phyloP scores from a whole-genome alignment of 2,888 invertebrate genomes.

The Epistrophe grossulariae region DNA sequence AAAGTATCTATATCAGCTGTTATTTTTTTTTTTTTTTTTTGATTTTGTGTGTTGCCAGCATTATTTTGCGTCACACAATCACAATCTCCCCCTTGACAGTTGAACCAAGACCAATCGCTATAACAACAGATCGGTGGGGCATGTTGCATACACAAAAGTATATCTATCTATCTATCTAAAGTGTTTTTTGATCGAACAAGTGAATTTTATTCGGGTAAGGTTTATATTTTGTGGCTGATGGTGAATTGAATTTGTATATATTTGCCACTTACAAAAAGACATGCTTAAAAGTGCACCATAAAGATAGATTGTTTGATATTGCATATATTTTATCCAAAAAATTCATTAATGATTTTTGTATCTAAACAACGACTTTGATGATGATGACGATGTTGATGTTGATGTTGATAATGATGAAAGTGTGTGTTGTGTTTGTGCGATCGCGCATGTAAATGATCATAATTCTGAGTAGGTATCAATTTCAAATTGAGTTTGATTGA shows the following conservation, averaged over 20 bases:
- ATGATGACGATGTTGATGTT: background rate
- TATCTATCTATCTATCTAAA: slow-evolving; percentile 27
- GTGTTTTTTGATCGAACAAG: slow-evolving; percentile 65
- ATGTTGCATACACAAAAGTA: slow-evolving; percentile 14
- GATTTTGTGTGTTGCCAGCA: background rate
- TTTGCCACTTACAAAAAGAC: slow-evolving; percentile 37
- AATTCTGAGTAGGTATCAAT: slow-evolving; percentile 61
- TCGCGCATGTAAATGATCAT: slow-evolving; percentile 38
- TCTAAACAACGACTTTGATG: background rate
- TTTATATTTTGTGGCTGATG: slow-evolving; percentile 30
- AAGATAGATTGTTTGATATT: slow-evolving; percentile 21
- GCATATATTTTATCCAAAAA: slow-evolving; percentile 22
- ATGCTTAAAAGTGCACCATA: slow-evolving; percentile 28
- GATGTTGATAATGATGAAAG: slow-evolving; percentile 27
- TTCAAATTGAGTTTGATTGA: slow-evolving; percentile 73
- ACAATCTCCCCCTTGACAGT: slow-evolving; percentile 48
- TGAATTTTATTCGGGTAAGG: slow-evolving; percentile 73
- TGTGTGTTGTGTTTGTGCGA: slow-evolving; percentile 28
- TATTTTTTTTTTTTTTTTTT: slow-evolving; percentile 9
- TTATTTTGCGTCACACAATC: slow-evolving; percentile 68
- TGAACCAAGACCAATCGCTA: slow-evolving; percentile 1
- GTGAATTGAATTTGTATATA: slow-evolving; percentile 40
- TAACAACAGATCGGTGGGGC: background rate
- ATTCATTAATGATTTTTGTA: slow-evolving; percentile 28
- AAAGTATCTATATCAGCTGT: slow-evolving; percentile 53